phyloP scores from a whole-genome alignment of 2,113 vertebrate species.

The Dunckerocampus dactyliophorus region DNA sequence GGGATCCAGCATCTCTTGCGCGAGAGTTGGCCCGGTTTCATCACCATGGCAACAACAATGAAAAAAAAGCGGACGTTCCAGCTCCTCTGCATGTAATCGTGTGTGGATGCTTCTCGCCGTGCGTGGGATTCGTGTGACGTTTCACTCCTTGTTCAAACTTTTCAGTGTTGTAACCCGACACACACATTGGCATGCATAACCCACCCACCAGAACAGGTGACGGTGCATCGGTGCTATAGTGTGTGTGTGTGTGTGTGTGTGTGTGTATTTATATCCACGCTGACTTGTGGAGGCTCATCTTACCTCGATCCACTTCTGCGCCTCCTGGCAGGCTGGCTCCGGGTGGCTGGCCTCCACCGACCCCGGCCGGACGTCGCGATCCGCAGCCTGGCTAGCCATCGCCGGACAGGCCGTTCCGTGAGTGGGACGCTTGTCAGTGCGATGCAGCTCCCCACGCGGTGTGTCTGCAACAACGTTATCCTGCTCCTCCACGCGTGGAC shows the following conservation, averaged over 20 bases:
- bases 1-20: conserved; percentile 40
- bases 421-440: not conserved
- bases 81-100: not conserved
- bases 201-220: conserved; percentile 51
- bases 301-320: conserved; percentile 94
- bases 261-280: conserved; percentile 49
- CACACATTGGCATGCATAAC: conserved; percentile 30
- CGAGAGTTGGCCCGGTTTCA: conserved; percentile 43
- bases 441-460: conserved; percentile 5
- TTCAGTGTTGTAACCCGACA: conserved; percentile 19
- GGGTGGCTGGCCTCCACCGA: conserved; percentile 64
- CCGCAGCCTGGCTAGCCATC: conserved; percentile 79
- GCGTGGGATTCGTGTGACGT: not conserved
- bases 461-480: not conserved
- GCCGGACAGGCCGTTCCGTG: conserved; percentile 27
- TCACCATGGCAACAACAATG: conserved; percentile 63
- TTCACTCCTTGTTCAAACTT: conserved; percentile 34
- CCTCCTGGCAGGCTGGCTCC: conserved; percentile 83
- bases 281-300: conserved; percentile 33
- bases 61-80: conserved; percentile 46
- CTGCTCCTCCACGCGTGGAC: not conserved
- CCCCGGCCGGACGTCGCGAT: conserved; percentile 36
- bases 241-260: not conserved
- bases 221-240: conserved; percentile 22
- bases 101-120: not conserved